phyloP scores from a whole-genome alignment of 2,797 vertebrate genomes.

The Balearica regulorum region DNA sequence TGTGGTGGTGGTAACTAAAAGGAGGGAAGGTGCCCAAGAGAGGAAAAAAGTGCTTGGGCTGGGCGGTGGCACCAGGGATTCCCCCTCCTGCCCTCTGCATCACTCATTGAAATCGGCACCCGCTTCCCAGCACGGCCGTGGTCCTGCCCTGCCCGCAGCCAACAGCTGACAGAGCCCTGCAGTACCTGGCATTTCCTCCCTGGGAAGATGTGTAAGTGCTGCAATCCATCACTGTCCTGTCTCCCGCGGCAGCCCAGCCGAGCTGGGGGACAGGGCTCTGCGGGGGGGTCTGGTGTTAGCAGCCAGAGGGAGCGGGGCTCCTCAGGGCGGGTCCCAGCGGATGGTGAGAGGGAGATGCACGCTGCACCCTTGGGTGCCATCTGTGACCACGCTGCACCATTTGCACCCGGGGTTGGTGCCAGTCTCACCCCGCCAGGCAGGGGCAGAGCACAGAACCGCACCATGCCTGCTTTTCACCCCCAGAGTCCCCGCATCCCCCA shows the following conservation, averaged over 20 bases:
- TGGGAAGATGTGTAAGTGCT: neutral
- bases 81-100: neutral
- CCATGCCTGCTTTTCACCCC: accelerated
- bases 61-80: accelerated
- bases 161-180: neutral
- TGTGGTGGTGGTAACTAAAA: neutral
- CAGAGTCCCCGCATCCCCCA: neutral
- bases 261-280: neutral
- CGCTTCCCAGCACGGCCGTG: accelerated
- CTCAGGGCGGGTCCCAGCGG: neutral
- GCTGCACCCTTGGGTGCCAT: neutral
- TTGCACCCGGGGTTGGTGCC: neutral
- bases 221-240: neutral
- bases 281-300: neutral
- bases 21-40: neutral
- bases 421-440: neutral
- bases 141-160: neutral
- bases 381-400: accelerated
- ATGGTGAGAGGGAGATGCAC: neutral
- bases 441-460: neutral
- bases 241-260: accelerated
- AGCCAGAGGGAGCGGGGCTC: neutral
- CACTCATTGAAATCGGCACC: neutral
- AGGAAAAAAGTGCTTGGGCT: accelerated
- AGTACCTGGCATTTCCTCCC: slow-evolving; percentile 10